phyloP scores from a whole-genome alignment of 1,140 invertebrate genomes.

The Cherax quadricarinatus region DNA sequence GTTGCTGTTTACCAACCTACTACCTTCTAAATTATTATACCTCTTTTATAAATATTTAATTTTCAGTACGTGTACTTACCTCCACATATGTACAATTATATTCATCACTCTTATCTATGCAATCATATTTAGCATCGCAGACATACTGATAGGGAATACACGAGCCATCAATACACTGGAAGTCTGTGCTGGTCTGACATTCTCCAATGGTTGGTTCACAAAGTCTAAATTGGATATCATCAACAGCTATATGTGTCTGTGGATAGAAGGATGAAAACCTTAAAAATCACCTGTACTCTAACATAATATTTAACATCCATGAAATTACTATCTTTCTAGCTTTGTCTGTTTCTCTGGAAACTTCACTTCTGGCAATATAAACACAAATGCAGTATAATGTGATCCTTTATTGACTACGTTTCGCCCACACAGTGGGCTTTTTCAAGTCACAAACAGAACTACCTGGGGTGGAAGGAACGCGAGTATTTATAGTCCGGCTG shows the following conservation, averaged over 20 bases:
- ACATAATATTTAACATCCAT: not conserved
- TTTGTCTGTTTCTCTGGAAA: too few relatives aligned
- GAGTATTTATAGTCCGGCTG: too few relatives aligned
- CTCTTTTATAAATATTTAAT: too few relatives aligned
- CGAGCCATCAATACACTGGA: slow-evolving; percentile 24
- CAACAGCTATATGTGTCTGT: slow-evolving; percentile 44
- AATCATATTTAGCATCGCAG: slow-evolving; percentile 61
- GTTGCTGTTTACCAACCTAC: too few relatives aligned
- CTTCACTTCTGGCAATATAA: too few relatives aligned
- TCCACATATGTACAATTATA: slow-evolving; percentile 33
- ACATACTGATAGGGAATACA: slow-evolving; percentile 37
- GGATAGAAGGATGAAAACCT: not conserved
- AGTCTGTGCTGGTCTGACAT: slow-evolving; percentile 42
- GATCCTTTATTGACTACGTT: too few relatives aligned
- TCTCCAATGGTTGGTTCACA: slow-evolving; percentile 19
- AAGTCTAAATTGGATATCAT: slow-evolving; percentile 32
- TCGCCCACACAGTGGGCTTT: too few relatives aligned
- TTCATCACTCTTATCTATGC: slow-evolving; percentile 49
- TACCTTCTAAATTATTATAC: too few relatives aligned
- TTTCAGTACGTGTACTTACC: slow-evolving; percentile 3
- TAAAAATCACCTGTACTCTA: not conserved
- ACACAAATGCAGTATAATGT: too few relatives aligned
- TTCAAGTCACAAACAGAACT: too few relatives aligned
- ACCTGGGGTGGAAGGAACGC: too few relatives aligned
- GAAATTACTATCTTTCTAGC: too few relatives aligned